Evolutionary conservation across 1,140 invertebrate genomes (phyloP).

Genomic region (Mactra quadrangularis): DNA sequence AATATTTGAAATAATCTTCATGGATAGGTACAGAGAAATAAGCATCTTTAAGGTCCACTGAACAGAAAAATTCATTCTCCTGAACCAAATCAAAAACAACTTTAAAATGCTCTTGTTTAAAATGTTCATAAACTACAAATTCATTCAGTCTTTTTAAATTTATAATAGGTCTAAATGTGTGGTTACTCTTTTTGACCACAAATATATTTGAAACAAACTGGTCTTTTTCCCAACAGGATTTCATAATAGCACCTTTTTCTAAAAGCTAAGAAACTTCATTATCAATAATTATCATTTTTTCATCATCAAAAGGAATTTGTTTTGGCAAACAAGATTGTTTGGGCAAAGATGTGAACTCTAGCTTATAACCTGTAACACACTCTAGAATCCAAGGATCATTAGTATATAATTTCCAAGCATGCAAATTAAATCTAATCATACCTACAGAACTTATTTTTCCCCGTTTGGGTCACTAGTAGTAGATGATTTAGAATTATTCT

Average conservation of each 20-base stretch:
- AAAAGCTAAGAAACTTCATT: slow-evolving; percentile 9
- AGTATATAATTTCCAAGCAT: slow-evolving; percentile 26
- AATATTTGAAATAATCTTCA: slow-evolving; percentile 6
- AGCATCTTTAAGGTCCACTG: slow-evolving; percentile 4
- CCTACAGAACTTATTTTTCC: slow-evolving; percentile 23
- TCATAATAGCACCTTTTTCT: slow-evolving; percentile 36
- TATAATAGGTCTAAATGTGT: slow-evolving; percentile 47
- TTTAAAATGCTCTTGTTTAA: slow-evolving; percentile 48
- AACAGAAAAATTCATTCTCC: slow-evolving; percentile 42
- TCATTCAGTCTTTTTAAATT: slow-evolving; percentile 62
- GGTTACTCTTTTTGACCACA: slow-evolving; percentile 47
- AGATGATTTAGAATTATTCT: background rate
- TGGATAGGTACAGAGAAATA: slow-evolving; percentile 47
- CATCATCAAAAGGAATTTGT: background rate
- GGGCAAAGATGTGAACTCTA: background rate
- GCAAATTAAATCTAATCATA: slow-evolving; percentile 9
- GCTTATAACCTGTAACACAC: background rate
- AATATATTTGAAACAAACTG: slow-evolving; percentile 62
- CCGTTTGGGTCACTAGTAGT: slow-evolving; percentile 3
- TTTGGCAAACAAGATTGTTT: background rate
- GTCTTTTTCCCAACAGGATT: background rate
- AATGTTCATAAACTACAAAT: slow-evolving; percentile 59
- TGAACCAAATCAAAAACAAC: slow-evolving; percentile 41
- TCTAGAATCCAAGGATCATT: slow-evolving; percentile 13
- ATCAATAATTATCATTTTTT: background rate